Percentiles rank a stretch among this genome's conserved stretches.
These are phyloP conservation scores for Percopsis transmontana DNA, from an alignment of 2,113 vertebrate genomes.

Conservation along the genomic window DNA sequence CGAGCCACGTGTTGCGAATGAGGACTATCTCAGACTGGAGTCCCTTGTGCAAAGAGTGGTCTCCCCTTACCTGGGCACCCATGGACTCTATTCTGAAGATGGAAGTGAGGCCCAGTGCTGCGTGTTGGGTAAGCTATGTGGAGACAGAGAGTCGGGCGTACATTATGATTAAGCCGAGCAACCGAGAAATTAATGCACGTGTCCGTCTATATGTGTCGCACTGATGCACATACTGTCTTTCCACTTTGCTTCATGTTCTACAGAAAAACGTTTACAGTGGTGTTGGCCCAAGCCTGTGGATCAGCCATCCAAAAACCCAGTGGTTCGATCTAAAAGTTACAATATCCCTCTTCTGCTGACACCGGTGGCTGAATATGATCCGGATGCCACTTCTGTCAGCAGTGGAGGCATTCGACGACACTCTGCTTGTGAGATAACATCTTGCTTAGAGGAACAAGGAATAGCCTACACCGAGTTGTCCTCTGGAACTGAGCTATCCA, in stretches of 20 bases:
- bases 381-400: conserved; percentile 79
- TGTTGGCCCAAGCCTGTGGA: conserved; percentile 85
- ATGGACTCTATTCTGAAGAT: conserved; percentile 84
- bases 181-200: too few species aligned
- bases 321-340: conserved; percentile 95
- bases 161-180: too few species aligned
- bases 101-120: conserved; percentile 74
- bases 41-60: conserved; percentile 91
- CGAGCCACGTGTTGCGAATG: conserved; percentile 83
- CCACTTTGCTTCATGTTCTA: conserved; percentile 20
- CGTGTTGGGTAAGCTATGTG: conserved; percentile 82
- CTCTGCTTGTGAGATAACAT: conserved; percentile 92
- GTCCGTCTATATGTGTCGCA: too few species aligned
- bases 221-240: not conserved
- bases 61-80: conserved; percentile 82
- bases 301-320: conserved; percentile 85
- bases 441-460: conserved; percentile 86
- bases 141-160: not conserved
- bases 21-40: conserved; percentile 94
- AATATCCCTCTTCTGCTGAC: conserved; percentile 92
- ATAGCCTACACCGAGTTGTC: conserved; percentile 63
- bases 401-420: conserved; percentile 86
- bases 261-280: conserved; percentile 88
- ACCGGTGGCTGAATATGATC: conserved; percentile 91
- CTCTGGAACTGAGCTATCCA: conserved; percentile 56